Evolutionary conservation across 1,140 invertebrate genomes (phyloP), one percentile per base, ranked within the genome.

Genomic region (Pemphigus obesinymphae): DNA sequence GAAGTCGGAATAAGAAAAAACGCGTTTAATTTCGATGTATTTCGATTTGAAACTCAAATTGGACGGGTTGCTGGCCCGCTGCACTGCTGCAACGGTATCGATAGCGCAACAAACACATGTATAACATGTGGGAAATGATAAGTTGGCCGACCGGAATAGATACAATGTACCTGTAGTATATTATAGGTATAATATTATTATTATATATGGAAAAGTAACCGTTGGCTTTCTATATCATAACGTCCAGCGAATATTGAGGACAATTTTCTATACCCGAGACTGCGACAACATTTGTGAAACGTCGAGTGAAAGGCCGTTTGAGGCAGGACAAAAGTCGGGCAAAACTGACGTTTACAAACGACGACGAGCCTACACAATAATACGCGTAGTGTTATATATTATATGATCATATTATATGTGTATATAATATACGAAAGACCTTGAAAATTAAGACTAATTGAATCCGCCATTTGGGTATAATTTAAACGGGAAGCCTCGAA

Each of bases 401-500:
- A n/a, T n/a, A n/a, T n/a, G n/a, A n/a, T n/a, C n/a, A n/a, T n/a
- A n/a, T n/a, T n/a, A n/a, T 40, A 40, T 40, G 37, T 8, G 37
- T 40, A 5, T 50, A 55, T 55, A 50, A 50, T 58, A 63, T 31
- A 37, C 10, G 20, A 43, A 23, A 11, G 55, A 45, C 76, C 76
- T 80, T 80, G 76, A 80, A 80, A 80, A 61, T 80, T 78, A 78
- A 78, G 29, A 78, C 34, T 78, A 80, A 80, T 80, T 80, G 31
- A 80, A 80, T 80, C 37, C 76, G 37, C 37, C 31, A 58, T 55
- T 78, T 78, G 7, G 55, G 55, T 80, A 80, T 80, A 80, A 80
- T 80, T 80, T 80, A 80, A 80, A 80, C 76, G 76, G 76, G 76
- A 80, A 80, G 76, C 76, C 53, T 80, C 53, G 76, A 80, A 78